phyloP scores from a whole-genome alignment of 2,797 vertebrate genomes.

The Peromyscus eremicus region DNA sequence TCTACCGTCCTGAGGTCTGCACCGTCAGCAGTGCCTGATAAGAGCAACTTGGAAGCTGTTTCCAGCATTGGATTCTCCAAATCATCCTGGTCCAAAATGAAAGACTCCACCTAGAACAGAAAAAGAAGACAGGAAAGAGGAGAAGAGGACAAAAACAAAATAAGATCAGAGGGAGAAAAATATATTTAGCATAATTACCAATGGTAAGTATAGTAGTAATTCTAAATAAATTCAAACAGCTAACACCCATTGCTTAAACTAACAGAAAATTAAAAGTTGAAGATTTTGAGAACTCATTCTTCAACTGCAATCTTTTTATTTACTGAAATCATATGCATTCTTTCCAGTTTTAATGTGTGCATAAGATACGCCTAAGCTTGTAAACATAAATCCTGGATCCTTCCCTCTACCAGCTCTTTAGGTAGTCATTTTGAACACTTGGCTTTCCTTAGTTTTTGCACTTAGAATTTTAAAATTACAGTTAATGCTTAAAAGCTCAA shows the following conservation, averaged over 20 bases:
- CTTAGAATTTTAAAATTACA: slow-evolving; percentile 49
- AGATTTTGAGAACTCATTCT: slow-evolving; percentile 25
- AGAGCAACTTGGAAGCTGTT: slow-evolving; percentile 91
- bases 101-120: slow-evolving; percentile 90
- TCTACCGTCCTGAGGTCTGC: slow-evolving; percentile 92
- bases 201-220: slow-evolving; percentile 20
- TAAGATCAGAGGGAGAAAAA: slow-evolving; percentile 37
- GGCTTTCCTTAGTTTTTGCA: not conserved
- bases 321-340: not conserved
- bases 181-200: slow-evolving; percentile 57
- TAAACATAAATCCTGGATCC: not conserved
- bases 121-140: not conserved
- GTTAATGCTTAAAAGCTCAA: slow-evolving; percentile 20
- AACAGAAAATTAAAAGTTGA: slow-evolving; percentile 31
- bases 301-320: not conserved
- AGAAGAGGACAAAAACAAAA: not conserved
- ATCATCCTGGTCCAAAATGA: slow-evolving; percentile 93
- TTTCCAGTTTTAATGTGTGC: slow-evolving; percentile 44
- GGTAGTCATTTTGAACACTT: not conserved
- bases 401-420: not conserved
- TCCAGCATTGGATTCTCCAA: slow-evolving; percentile 92
- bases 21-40: slow-evolving; percentile 91
- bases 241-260: slow-evolving; percentile 15
- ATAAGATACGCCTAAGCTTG: not conserved
- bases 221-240: slow-evolving; percentile 24